Evolutionary conservation across 2,888 invertebrate species (phyloP).

Genomic region (Yponomeuta sedellus): DNA sequence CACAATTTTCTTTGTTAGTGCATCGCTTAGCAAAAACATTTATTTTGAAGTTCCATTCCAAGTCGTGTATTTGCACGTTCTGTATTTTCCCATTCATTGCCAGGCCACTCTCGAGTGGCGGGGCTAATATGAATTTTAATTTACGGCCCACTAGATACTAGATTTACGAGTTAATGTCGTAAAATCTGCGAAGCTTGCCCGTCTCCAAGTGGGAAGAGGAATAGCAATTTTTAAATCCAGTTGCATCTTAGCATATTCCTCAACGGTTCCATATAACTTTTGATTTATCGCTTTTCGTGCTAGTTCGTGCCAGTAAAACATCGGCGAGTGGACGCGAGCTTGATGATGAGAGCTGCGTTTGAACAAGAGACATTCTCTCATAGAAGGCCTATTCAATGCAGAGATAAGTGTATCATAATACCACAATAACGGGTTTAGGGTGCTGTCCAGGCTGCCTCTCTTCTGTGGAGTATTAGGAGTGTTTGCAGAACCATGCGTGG

Average conservation of each 20-base stretch:
- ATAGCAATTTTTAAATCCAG: not conserved
- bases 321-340: not conserved
- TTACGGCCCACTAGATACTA: not conserved
- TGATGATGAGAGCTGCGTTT: not conserved
- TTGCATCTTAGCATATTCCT: not conserved
- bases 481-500: no score
- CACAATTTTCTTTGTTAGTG: no score
- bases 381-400: no score
- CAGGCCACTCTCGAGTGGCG: not conserved
- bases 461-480: not conserved
- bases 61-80: not conserved
- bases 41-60: no score
- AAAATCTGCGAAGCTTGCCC: constrained; percentile 1
- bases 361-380: not conserved
- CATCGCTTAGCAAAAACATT: no score
- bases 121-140: constrained; percentile 3
- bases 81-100: not conserved
- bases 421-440: no score
- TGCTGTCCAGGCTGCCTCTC: no score
- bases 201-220: not conserved
- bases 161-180: constrained; percentile 3
- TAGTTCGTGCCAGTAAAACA: not conserved
- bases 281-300: constrained; percentile 1
- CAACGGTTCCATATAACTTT: not conserved
- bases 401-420: no score